Percentiles rank a stretch among this genome's conserved stretches.
These are phyloP conservation scores for Myotis vivesi DNA, from an alignment of 2,797 vertebrate species.

Conservation along the genomic window DNA sequence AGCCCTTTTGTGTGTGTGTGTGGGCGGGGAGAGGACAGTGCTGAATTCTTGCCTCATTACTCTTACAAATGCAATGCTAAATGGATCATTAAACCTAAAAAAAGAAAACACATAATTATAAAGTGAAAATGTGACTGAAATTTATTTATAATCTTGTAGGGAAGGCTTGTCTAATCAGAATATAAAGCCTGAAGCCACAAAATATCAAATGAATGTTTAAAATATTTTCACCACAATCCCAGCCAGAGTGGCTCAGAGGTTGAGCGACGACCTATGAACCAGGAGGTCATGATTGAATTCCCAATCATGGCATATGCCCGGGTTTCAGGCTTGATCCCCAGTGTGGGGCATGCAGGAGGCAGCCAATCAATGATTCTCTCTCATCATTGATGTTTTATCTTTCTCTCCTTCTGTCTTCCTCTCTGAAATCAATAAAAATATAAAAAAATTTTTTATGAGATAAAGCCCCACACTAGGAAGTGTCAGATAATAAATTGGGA, in stretches of 20 bases:
- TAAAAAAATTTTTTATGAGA: neutral
- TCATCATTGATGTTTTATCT: too few species aligned
- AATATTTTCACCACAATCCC: neutral
- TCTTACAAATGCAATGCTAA: neutral
- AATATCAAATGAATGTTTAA: neutral
- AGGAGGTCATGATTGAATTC: too few species aligned
- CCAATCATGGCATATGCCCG: too few species aligned
- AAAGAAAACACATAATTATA: neutral
- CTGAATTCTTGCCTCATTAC: neutral
- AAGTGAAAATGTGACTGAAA: neutral
- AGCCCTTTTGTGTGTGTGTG: neutral
- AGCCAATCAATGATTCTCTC: too few species aligned
- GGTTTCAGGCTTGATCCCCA: too few species aligned
- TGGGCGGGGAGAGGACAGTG: rapidly evolving
- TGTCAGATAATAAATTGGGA: neutral
- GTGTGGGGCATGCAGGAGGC: too few species aligned
- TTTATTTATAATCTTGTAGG: neutral
- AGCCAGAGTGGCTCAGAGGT: too few species aligned
- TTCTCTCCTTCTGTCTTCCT: too few species aligned
- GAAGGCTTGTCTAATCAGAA: neutral
- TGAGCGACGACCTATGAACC: too few species aligned
- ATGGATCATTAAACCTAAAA: neutral
- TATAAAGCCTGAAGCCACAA: neutral
- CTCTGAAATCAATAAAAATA: neutral
- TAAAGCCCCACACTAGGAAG: neutral